These are phyloP conservation scores for Pseudotriccus pelzelni DNA, from an alignment of 2,797 vertebrate genomes.

Conservation along the genomic window DNA sequence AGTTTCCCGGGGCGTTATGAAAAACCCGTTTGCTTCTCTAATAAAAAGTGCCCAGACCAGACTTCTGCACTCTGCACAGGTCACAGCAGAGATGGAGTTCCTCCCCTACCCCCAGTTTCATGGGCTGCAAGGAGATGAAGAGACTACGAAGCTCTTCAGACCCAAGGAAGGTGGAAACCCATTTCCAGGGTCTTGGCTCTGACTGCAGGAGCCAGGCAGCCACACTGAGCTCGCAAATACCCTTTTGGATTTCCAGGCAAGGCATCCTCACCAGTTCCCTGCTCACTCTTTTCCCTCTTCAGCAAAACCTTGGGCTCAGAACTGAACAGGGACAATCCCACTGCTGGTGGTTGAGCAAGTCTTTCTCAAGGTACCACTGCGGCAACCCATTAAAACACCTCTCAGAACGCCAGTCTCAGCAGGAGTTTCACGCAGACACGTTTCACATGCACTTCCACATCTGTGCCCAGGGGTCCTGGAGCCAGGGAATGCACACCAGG, in stretches of 20 bases:
- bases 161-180: neutral
- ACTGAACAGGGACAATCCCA: neutral
- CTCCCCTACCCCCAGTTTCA: slow-evolving; percentile 72
- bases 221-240: neutral
- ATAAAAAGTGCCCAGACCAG: neutral
- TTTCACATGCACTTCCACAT: neutral
- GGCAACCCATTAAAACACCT: neutral
- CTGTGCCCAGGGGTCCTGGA: neutral
- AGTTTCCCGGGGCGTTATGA: neutral
- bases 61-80: neutral
- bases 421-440: neutral
- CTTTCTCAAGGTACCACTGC: neutral
- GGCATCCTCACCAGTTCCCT: neutral
- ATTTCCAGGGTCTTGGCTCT: neutral
- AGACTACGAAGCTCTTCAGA: neutral
- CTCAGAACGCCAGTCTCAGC: neutral
- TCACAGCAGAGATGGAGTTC: slow-evolving; percentile 62
- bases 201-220: neutral
- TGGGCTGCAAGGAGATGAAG: slow-evolving; percentile 68
- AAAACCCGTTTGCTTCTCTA: slow-evolving; percentile 2
- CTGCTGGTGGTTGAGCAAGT: neutral
- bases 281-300: neutral
- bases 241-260: neutral
- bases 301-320: neutral
- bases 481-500: neutral